These are phyloP conservation scores for Aix galericulata DNA, from an alignment of 2,113 vertebrate genomes.

Conservation along the genomic window DNA sequence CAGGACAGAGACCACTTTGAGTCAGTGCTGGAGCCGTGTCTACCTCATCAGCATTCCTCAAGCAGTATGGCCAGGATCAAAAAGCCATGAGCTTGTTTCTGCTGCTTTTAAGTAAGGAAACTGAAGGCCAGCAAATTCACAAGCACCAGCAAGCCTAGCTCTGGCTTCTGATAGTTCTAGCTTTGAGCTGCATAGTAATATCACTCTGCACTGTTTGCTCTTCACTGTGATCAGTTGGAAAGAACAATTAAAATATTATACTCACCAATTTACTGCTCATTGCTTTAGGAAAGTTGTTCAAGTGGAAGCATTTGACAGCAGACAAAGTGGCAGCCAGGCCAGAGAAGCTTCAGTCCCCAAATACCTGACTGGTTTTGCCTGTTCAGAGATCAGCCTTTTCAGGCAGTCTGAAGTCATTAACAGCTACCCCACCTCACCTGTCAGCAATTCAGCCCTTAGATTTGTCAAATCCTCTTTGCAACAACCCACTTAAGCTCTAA, in stretches of 20 bases:
- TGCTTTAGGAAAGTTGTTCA: neutral
- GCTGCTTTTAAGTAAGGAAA: slow-evolving; percentile 14
- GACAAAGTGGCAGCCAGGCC: neutral
- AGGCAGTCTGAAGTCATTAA: neutral
- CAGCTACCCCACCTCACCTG: neutral
- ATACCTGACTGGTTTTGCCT: neutral
- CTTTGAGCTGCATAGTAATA: neutral
- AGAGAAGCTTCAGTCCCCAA: neutral
- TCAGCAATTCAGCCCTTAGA: neutral
- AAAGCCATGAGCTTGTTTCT: neutral
- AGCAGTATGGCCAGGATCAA: neutral
- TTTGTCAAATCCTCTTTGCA: neutral
- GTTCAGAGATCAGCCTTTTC: neutral
- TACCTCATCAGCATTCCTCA: neutral
- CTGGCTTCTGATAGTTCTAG: neutral
- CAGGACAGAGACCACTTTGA: neutral
- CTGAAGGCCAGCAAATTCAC: neutral
- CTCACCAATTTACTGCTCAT: neutral
- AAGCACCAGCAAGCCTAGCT: neutral
- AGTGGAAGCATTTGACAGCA: neutral
- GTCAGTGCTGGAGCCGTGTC: neutral
- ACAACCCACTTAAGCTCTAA: neutral
- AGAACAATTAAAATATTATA: neutral
- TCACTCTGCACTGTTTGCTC: neutral
- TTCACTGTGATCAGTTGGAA: neutral